Conservation (phyloP, 2,888 invertebrate genomes). For the Sinopyrophorus schimmeli region DNA sequence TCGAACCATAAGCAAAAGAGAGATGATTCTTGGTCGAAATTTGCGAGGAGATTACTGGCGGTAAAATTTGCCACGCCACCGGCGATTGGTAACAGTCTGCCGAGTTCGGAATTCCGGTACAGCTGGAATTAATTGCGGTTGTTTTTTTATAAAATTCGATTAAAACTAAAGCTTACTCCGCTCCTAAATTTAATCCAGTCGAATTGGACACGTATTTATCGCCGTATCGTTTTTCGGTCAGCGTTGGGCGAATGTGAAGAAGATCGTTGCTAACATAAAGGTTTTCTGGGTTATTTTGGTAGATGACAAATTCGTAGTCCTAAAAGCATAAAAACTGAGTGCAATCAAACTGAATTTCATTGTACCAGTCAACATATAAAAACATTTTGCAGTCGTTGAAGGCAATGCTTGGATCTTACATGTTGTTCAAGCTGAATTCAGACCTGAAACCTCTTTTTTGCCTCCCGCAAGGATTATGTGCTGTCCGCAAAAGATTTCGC, state of each 20-base stretch:
- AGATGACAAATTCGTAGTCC: conserved; percentile 74
- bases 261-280: conserved; percentile 59
- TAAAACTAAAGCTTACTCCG: conserved; percentile 39
- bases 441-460: too few species aligned
- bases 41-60: conserved; percentile 68
- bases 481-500: too few species aligned
- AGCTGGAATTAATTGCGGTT: conserved; percentile 48
- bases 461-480: too few species aligned
- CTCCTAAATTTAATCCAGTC: conserved; percentile 47
- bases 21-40: conserved; percentile 66
- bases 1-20: conserved; percentile 69
- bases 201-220: conserved; percentile 54
- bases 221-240: conserved; percentile 61
- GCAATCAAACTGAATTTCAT: too few species aligned
- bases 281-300: conserved; percentile 62
- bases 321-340: conserved; percentile 41
- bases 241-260: conserved; percentile 64
- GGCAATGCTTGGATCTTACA: too few species aligned
- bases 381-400: too few species aligned
- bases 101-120: conserved; percentile 50
- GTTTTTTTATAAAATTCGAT: neutral
- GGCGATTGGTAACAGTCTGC: conserved; percentile 57
- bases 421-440: too few species aligned
- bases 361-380: too few species aligned
- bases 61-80: conserved; percentile 62